Conservation (phyloP, 2,888 invertebrate genomes). For the Alloscopus bannaensis region DNA sequence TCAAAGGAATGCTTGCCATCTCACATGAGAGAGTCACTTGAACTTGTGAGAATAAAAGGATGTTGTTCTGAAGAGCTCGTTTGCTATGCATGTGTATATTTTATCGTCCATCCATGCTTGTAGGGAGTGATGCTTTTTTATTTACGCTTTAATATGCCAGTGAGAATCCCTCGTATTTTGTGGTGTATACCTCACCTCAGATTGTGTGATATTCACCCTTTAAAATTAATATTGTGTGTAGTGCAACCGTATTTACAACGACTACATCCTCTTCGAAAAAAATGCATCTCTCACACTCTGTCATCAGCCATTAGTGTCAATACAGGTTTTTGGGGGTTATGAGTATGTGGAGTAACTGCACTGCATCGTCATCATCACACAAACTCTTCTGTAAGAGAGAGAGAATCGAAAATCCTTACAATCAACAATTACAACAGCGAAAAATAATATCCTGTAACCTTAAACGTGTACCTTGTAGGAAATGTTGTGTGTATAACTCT, state of each 20-base stretch:
- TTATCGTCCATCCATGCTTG: too few relatives aligned
- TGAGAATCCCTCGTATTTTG: too few relatives aligned
- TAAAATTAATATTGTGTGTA: too few relatives aligned
- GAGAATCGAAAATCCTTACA: background rate
- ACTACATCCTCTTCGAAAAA: background rate
- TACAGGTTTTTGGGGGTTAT: conserved; percentile 58
- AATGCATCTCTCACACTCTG: conserved; percentile 56
- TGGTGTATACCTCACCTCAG: too few relatives aligned
- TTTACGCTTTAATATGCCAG: too few relatives aligned
- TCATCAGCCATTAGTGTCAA: conserved; percentile 57
- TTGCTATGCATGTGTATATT: too few relatives aligned
- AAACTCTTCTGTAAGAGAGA: background rate
- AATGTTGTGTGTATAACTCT: background rate
- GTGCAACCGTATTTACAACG: background rate
- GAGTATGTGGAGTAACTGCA: conserved; percentile 42
- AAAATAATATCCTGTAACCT: conserved; percentile 47
- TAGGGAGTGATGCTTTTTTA: too few relatives aligned
- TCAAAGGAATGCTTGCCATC: too few relatives aligned
- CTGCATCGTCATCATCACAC: conserved; percentile 17
- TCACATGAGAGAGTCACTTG: too few relatives aligned
- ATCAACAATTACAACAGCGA: background rate
- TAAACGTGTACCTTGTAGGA: conserved; percentile 3
- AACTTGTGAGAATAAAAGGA: too few relatives aligned
- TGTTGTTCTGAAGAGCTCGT: too few relatives aligned
- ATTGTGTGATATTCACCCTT: too few relatives aligned